Base-by-base conservation (phyloP, 1,140 invertebrate genomes). In the Nasonia longicornis region DNA sequence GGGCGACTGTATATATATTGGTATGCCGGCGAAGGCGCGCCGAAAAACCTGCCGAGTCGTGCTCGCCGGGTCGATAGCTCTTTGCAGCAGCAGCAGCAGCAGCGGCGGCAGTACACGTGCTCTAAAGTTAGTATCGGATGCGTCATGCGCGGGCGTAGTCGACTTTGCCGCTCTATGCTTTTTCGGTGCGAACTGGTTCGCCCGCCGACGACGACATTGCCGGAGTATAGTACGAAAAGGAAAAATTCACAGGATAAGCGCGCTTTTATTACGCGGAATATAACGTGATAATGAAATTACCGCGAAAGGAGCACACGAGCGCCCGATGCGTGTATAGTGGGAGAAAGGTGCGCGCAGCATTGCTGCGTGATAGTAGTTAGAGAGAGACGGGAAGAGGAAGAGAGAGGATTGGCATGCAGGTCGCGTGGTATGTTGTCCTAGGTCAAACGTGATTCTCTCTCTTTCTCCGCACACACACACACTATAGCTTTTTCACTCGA, bases 361-460 rank as follows among this genome's bases (percentile, higher is more conserved):
- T 31, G 64, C 22, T n/a, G 38, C n/a, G 38, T 72, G 70, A 72
- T 72, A 72, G 48, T 45, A 72, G 52, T 64, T 26, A 48, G 70
- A 67, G 70, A 52, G 71, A 83, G 71, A 78, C 69, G 84, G 82
- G 84, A 84, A 81, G 81, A 85, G 84, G 75, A 84, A 85, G 84
- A 87, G 83, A 87, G 67, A 77, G 78, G 86, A 88, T 89, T 88
- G 87, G 86, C 87, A 89, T 89, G 87, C 88, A 88, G 85, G 85
- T 89, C 86, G 85, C 85, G 86, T 85, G 85, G 86, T 86, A 87
- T 88, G 87, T 89, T 89, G 88, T 89, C 87, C 87, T 89, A 89
- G 88, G 88, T 89, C 88, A 89, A 85, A 86, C 86, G 85, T 87
- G 85, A 88, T 88, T 82, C 79, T 82, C 84, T 84, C 78, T 77